A percentile compares a stretch with the other conserved stretches of the same genome.
Conservation (phyloP, 1,140 invertebrate genomes). For the Holcopasites calliopsidis region DNA sequence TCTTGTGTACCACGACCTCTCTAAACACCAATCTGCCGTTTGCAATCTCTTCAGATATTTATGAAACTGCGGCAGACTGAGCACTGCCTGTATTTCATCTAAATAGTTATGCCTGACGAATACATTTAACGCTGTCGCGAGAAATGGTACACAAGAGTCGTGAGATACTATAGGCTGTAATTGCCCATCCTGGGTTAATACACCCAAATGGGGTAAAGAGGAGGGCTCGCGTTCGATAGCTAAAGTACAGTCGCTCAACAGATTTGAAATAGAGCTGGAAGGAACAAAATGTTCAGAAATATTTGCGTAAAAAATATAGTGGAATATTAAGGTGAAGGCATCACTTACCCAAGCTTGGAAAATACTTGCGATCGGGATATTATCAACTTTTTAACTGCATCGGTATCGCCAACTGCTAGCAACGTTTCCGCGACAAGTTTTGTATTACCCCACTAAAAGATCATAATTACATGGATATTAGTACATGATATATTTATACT, state of each 20-base stretch:
- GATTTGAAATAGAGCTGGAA: conserved; percentile 72
- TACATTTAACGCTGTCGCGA: conserved; percentile 57
- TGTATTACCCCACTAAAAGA: conserved; percentile 70
- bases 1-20: conserved; percentile 74
- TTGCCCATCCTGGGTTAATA: conserved; percentile 68
- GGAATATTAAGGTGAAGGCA: background rate
- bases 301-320: background rate
- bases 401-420: conserved; percentile 56
- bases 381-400: conserved; percentile 58
- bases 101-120: conserved; percentile 46
- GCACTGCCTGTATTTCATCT: conserved; percentile 54
- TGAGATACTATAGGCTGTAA: conserved; percentile 68
- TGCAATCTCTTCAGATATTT: conserved; percentile 68
- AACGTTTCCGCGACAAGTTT: conserved; percentile 70
- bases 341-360: conserved; percentile 63
- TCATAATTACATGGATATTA: background rate
- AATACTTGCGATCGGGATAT: conserved; percentile 67
- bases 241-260: conserved; percentile 59
- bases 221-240: conserved; percentile 66
- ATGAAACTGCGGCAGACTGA: conserved; percentile 57
- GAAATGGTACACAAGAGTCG: conserved; percentile 68
- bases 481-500: background rate
- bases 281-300: conserved; percentile 23
- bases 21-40: conserved; percentile 67
- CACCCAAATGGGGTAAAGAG: conserved; percentile 69